phyloP scores from a whole-genome alignment of 2,797 vertebrate genomes.

The Rhinoraja longicauda region DNA sequence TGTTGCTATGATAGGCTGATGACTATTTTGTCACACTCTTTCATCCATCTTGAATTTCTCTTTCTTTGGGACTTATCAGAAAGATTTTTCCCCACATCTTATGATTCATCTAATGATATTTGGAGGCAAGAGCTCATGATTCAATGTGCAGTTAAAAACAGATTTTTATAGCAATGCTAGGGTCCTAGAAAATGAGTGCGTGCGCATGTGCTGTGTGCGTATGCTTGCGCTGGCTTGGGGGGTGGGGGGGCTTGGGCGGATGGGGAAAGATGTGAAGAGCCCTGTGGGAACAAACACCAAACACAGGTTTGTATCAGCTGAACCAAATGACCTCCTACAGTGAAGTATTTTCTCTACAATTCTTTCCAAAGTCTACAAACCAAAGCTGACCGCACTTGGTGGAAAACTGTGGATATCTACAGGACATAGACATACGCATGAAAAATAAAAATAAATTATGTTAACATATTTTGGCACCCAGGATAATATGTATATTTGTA shows the following conservation, averaged over 20 bases:
- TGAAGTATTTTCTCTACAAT: neutral
- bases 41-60: constrained; percentile 32
- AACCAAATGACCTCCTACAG: too few species aligned
- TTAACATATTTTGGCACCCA: too few species aligned
- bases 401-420: neutral
- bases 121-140: neutral
- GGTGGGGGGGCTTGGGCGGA: too few species aligned
- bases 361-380: neutral
- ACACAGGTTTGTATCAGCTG: too few species aligned
- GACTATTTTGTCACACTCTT: constrained; percentile 34
- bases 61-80: constrained; percentile 40
- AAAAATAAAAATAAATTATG: too few species aligned
- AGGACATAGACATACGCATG: too few species aligned
- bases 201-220: too few species aligned
- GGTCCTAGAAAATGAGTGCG: neutral
- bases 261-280: too few species aligned
- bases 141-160: constrained; percentile 41
- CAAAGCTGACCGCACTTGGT: too few species aligned
- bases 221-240: too few species aligned
- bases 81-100: constrained; percentile 44
- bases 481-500: too few species aligned
- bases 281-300: too few species aligned
- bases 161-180: neutral
- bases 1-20: constrained; percentile 21
- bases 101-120: constrained; percentile 41